These are phyloP conservation scores for Cantharis nigra DNA, from an alignment of 2,888 invertebrate species.

Conservation along the genomic window DNA sequence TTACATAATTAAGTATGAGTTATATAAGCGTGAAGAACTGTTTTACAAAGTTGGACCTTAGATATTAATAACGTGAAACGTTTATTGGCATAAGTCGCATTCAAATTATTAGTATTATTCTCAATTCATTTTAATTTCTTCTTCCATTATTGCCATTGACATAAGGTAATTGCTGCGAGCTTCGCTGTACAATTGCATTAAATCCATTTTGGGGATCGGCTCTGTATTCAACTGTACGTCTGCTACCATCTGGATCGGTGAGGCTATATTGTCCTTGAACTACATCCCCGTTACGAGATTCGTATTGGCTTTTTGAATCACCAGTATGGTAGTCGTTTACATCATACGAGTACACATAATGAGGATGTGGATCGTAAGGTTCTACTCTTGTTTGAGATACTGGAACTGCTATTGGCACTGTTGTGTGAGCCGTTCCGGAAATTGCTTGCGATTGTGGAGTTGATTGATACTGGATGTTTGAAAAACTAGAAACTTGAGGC, in stretches of 20 bases:
- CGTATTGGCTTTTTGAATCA: slow-evolving; percentile 53
- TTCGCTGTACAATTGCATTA: slow-evolving; percentile 50
- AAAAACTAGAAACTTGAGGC: slow-evolving; percentile 39
- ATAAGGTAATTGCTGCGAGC: slow-evolving; percentile 28
- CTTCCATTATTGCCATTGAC: slow-evolving; percentile 2
- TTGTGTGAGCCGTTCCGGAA: slow-evolving; percentile 29
- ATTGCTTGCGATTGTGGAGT: slow-evolving; percentile 18
- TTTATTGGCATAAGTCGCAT: background rate
- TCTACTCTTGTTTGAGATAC: slow-evolving; percentile 43
- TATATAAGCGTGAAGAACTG: slow-evolving; percentile 4
- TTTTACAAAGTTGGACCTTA: background rate
- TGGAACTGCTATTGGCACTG: slow-evolving; percentile 39
- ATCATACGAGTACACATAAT: slow-evolving; percentile 51
- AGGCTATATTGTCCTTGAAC: slow-evolving; percentile 52
- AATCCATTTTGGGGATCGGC: slow-evolving; percentile 50
- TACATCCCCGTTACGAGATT: slow-evolving; percentile 48
- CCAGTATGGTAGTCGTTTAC: slow-evolving; percentile 52
- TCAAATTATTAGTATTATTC: background rate
- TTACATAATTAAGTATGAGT: slow-evolving; percentile 18
- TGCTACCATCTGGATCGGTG: slow-evolving; percentile 50
- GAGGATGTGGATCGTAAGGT: slow-evolving; percentile 51
- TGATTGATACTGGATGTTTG: slow-evolving; percentile 43
- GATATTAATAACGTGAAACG: background rate
- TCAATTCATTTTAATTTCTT: slow-evolving; percentile 5
- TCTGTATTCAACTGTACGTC: slow-evolving; percentile 50